Percentiles rank a stretch among this genome's conserved stretches.
Evolutionary conservation across 2,113 vertebrate species (phyloP).

Genomic region (Carassius auratus): DNA sequence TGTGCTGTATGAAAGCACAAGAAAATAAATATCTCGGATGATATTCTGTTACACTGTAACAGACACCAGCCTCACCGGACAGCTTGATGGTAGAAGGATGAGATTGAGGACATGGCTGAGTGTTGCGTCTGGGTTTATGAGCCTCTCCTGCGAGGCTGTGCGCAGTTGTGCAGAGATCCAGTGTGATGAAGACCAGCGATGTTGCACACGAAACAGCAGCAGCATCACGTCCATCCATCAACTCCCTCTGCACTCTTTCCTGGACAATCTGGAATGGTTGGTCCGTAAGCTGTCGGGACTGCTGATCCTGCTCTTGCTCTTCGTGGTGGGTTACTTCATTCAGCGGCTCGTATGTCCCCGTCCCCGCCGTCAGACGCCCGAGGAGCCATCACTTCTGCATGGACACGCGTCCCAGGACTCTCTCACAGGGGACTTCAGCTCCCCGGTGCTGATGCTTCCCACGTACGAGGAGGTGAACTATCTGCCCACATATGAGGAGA

Average conservation of each 20-base stretch:
- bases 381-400: slow-evolving; percentile 78
- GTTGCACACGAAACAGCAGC: slow-evolving; percentile 82
- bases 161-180: slow-evolving; percentile 81
- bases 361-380: slow-evolving; percentile 75
- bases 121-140: slow-evolving; percentile 66
- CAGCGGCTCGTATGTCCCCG: slow-evolving; percentile 90
- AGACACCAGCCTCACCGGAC: background rate
- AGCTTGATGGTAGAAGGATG: slow-evolving; percentile 22
- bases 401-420: slow-evolving; percentile 85
- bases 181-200: slow-evolving; percentile 82
- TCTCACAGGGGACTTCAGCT: slow-evolving; percentile 71
- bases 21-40: background rate
- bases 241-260: slow-evolving; percentile 82
- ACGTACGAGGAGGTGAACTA: slow-evolving; percentile 93
- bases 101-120: slow-evolving; percentile 64
- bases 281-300: slow-evolving; percentile 89
- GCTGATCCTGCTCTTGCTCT: slow-evolving; percentile 87
- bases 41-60: background rate
- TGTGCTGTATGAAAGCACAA: background rate
- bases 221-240: slow-evolving; percentile 71
- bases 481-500: slow-evolving; percentile 92
- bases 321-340: slow-evolving; percentile 91
- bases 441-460: slow-evolving; percentile 82
- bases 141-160: slow-evolving; percentile 70
- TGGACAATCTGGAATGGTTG: slow-evolving; percentile 88